Evolutionary conservation across 2,113 vertebrate species (phyloP), one percentile per base, ranked within the genome.

Genomic region (Epinephelus cyanopodus): DNA sequence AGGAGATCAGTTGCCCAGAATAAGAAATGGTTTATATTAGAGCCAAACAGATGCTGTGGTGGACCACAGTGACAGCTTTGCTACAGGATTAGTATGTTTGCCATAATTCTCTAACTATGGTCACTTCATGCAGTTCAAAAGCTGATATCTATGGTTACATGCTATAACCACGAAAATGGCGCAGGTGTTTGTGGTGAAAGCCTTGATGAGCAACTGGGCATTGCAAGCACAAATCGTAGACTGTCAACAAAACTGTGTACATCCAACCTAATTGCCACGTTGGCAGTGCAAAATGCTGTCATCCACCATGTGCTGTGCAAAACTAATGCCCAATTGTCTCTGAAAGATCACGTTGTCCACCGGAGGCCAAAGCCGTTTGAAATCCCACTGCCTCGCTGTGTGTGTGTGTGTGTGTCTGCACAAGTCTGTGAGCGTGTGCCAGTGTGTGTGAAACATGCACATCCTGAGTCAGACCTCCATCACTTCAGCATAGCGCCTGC

Each of bases 11-110:
- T 66, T 70, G 19, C 29, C 60, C 45, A 42, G 23, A 77, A 60
- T 67, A 21, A 72, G 58, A 85, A 88, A 79, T 33, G 47, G 42
- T 74, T 92, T 77, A 72, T 64, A 64, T 72, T 74, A 60, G 21
- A 61, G 60, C 27, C 29, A 77, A 84, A 73, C 64, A 81, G 62
- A 79, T 75, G 53, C 58, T 45, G 48, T 39, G 66, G 58, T 66
- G 60, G 61, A 78, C 73, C 1, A 0, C 70, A 54, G 60, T 78
- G 63, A 85, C 84, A 85, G 66, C 47, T 75, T 75, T 66, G 42
- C 65, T 74, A 33, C 62, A 77, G 42, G 56, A 84, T 76, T 57
- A 84, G 63, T 14, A 39, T 17, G 2, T 54, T 50, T 64, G 54
- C 75, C 21, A 25, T 18, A 63, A 54, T 13, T 57, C 56, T 65